A percentile compares a stretch with the other conserved stretches of the same genome.
Conservation (phyloP, 53 echinoderm and acorn worm genomes). For the Paelopatides confundens region DNA sequence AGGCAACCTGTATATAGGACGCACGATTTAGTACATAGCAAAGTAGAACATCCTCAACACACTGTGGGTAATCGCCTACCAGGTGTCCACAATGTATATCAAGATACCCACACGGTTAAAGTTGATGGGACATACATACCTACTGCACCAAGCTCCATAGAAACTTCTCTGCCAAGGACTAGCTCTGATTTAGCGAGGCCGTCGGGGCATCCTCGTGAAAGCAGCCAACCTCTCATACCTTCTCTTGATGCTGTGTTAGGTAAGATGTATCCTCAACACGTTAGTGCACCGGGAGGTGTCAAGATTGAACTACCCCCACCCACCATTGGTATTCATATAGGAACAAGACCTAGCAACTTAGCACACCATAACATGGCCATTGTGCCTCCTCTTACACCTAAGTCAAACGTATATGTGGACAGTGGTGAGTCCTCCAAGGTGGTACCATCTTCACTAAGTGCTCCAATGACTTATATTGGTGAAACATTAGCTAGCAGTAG, state of each 20-base stretch:
- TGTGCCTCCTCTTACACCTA: constrained; percentile 10
- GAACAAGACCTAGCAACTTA: constrained; percentile 45
- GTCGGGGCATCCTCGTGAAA: neutral
- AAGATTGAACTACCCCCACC: constrained; percentile 69
- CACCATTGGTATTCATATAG: constrained; percentile 73
- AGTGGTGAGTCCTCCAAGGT: constrained; percentile 31
- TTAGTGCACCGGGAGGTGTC: constrained; percentile 63
- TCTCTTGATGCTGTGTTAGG: constrained; percentile 40
- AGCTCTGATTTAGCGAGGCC: neutral
- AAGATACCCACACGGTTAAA: neutral
- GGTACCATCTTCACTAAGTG: constrained; percentile 36
- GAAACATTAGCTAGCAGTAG: neutral
- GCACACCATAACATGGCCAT: constrained; percentile 35
- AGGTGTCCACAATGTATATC: neutral
- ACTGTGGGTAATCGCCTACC: neutral
- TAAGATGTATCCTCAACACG: constrained; percentile 31
- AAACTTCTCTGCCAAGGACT: neutral
- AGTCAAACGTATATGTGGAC: constrained; percentile 7
- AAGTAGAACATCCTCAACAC: constrained; percentile 3
- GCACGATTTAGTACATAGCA: constrained; percentile 2
- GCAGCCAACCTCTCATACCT: neutral
- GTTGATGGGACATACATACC: constrained; percentile 19
- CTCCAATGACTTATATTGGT: constrained; percentile 34
- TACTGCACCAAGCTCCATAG: neutral
- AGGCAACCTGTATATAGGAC: neutral